phyloP scores from a whole-genome alignment of 2,888 invertebrate genomes.

The Anthrax anthrax region DNA sequence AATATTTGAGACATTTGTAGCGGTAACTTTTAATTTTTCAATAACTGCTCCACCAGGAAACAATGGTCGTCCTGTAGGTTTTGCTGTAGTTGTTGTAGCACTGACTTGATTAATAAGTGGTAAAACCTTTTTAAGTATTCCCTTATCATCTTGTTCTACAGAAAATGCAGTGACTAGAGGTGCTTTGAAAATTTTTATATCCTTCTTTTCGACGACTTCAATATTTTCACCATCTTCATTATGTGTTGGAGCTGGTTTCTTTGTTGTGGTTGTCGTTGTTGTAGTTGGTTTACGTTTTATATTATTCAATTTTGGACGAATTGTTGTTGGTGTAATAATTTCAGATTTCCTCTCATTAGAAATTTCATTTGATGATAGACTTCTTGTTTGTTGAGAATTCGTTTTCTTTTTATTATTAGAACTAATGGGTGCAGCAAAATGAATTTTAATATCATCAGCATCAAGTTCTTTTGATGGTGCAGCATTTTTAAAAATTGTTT shows the following conservation, averaged over 20 bases:
- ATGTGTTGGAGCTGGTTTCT: slow-evolving; percentile 51
- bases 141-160: slow-evolving; percentile 65
- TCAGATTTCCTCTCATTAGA: slow-evolving; percentile 12
- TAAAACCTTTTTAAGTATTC: slow-evolving; percentile 63
- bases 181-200: slow-evolving; percentile 67
- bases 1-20: background rate
- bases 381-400: slow-evolving; percentile 30
- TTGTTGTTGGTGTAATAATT: slow-evolving; percentile 24
- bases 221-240: slow-evolving; percentile 52
- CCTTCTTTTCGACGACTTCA: slow-evolving; percentile 50
- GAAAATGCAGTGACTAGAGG: slow-evolving; percentile 75
- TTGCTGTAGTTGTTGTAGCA: background rate
- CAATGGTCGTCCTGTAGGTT: background rate
- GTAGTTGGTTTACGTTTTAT: background rate
- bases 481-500: slow-evolving; percentile 2
- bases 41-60: background rate
- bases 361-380: slow-evolving; percentile 31
- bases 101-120: slow-evolving; percentile 43
- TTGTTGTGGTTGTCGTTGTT: slow-evolving; percentile 42
- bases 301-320: background rate
- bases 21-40: background rate
- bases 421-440: background rate
- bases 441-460: slow-evolving; percentile 1
- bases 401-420: slow-evolving; percentile 5
- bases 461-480: background rate